Conservation (phyloP, 2,888 invertebrate genomes). For the Caenorhabditis becei region DNA sequence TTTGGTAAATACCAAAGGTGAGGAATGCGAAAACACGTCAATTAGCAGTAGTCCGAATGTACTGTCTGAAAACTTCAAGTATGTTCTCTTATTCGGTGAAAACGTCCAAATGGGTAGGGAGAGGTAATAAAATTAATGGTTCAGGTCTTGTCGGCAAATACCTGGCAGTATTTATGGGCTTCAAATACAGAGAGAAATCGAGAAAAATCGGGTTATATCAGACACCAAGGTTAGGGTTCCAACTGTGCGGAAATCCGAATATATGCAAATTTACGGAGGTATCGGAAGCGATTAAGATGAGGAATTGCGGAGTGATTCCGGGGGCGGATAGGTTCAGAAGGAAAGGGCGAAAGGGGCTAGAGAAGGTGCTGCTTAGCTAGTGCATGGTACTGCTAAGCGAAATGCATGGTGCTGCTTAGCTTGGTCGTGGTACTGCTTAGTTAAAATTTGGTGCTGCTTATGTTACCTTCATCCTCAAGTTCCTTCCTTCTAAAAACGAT, state of each 20-base stretch:
- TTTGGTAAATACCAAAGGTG: neutral
- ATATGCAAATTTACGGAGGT: neutral
- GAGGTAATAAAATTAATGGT: conserved; percentile 10
- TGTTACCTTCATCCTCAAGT: too few species aligned
- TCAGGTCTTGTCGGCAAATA: conserved; percentile 6
- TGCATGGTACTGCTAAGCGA: too few species aligned
- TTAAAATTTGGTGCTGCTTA: too few species aligned
- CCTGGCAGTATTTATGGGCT: conserved; percentile 5
- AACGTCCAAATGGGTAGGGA: neutral
- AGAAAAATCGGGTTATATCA: neutral
- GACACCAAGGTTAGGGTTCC: conserved; percentile 8
- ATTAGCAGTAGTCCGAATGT: neutral
- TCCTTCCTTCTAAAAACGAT: conserved; percentile 33
- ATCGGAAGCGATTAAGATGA: conserved; percentile 3
- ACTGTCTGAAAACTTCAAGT: neutral
- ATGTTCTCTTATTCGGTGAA: neutral
- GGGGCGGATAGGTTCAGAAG: too few species aligned
- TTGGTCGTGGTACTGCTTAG: too few species aligned
- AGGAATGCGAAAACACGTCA: conserved; percentile 4
- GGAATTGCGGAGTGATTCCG: too few species aligned
- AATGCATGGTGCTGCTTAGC: too few species aligned
- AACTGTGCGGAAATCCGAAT: conserved; percentile 1
- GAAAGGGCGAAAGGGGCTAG: too few species aligned
- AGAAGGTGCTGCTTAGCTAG: too few species aligned
- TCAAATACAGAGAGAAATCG: neutral